A percentile compares a stretch with the other conserved stretches of the same genome.
These are phyloP conservation scores for Pasiphila rectangulata DNA, from an alignment of 2,888 invertebrate species.

Conservation along the genomic window DNA sequence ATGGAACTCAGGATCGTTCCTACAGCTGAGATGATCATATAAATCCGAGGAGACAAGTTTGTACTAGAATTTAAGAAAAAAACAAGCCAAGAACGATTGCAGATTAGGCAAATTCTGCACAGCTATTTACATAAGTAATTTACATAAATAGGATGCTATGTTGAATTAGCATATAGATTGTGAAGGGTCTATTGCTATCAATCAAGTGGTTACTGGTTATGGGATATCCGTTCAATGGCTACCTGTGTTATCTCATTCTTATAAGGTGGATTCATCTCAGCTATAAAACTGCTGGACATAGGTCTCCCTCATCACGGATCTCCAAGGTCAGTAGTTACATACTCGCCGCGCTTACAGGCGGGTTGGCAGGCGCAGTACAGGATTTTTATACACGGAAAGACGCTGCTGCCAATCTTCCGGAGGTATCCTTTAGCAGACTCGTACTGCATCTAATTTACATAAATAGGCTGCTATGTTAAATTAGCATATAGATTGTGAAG, in stretches of 20 bases:
- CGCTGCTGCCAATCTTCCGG: too few relatives aligned
- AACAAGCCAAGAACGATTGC: conserved; percentile 37
- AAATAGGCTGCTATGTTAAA: conserved; percentile 58
- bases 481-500: conserved; percentile 70
- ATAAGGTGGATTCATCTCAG: too few relatives aligned
- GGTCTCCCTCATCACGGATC: too few relatives aligned
- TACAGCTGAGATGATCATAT: too few relatives aligned
- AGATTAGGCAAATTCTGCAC: conserved; percentile 59
- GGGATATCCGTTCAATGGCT: conserved; percentile 19
- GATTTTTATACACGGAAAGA: too few relatives aligned
- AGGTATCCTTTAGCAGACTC: too few relatives aligned
- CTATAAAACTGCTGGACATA: too few relatives aligned
- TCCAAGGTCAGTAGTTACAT: too few relatives aligned
- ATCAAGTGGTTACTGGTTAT: conserved; percentile 42
- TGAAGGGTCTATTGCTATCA: conserved; percentile 56
- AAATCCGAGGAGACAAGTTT: background rate
- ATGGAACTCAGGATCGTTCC: too few relatives aligned
- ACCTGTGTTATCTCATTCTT: background rate
- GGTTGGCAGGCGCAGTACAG: too few relatives aligned
- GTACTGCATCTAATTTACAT: conserved; percentile 71
- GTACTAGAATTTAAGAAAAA: conserved; percentile 1
- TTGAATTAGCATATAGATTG: conserved; percentile 68
- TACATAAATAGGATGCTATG: conserved; percentile 64
- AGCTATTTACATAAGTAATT: conserved; percentile 66
- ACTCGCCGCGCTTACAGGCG: too few relatives aligned